Conservation (phyloP, 2,797 vertebrate species). For the Etheostoma perlongum region DNA sequence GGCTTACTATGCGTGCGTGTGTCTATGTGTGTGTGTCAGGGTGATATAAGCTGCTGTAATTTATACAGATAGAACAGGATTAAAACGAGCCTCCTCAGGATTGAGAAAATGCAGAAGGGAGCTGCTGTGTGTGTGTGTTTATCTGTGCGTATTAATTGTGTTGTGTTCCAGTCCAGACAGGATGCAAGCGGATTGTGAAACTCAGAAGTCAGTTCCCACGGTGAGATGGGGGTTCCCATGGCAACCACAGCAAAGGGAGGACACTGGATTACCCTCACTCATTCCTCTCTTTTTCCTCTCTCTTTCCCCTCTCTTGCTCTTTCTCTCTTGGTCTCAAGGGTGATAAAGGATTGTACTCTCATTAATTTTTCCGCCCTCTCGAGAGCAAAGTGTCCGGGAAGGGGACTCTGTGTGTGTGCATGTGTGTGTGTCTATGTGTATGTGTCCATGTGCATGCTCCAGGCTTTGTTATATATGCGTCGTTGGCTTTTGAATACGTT, state of each 20-base stretch:
- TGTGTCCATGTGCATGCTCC: conserved; percentile 52
- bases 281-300: conserved; percentile 37
- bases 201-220: conserved; percentile 83
- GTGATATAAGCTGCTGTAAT: conserved; percentile 43
- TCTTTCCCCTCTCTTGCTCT: conserved; percentile 29
- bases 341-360: conserved; percentile 85
- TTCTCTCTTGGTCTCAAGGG: conserved; percentile 77
- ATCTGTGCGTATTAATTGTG: conserved; percentile 63
- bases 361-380: conserved; percentile 83
- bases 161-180: conserved; percentile 78
- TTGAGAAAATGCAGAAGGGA: conserved; percentile 37
- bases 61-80: conserved; percentile 35
- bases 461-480: conserved; percentile 76
- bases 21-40: background rate
- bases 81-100: conserved; percentile 32
- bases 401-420: conserved; percentile 59
- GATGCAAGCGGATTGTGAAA: conserved; percentile 78
- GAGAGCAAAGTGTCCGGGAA: conserved; percentile 80
- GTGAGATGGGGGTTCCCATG: conserved; percentile 84
- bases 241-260: conserved; percentile 81
- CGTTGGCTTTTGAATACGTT: conserved; percentile 75
- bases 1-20: conserved; percentile 31
- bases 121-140: conserved; percentile 27
- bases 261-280: conserved; percentile 79
- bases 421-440: conserved; percentile 38